Evolutionary conservation across 2,113 vertebrate genomes (phyloP).

Genomic region (Microtus ochrogaster): DNA sequence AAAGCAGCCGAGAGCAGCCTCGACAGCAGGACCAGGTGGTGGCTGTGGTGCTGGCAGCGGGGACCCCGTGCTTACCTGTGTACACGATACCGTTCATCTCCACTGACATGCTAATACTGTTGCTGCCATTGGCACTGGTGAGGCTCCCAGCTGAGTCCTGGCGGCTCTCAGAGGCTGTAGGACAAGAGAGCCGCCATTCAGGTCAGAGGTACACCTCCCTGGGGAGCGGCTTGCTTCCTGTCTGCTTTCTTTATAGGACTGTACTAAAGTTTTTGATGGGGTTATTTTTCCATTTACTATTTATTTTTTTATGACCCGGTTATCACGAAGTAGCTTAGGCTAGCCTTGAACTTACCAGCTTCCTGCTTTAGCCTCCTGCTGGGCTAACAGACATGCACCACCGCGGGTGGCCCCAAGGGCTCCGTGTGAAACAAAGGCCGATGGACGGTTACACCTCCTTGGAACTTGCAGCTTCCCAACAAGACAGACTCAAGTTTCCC

Average conservation of each 20-base stretch:
- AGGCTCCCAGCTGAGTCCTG: constrained; percentile 89
- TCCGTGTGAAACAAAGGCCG: background rate
- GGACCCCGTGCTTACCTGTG: constrained; percentile 86
- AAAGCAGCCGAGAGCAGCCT: no score
- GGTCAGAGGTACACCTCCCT: accelerated
- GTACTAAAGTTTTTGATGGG: background rate
- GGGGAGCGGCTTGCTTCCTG: background rate
- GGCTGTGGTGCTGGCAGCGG: background rate
- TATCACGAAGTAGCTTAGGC: background rate
- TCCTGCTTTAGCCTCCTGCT: background rate
- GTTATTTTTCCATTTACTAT: background rate
- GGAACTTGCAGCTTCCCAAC: background rate
- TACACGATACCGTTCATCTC: constrained; percentile 97
- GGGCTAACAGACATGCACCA: background rate
- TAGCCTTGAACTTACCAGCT: background rate
- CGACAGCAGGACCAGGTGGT: background rate
- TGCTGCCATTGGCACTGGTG: constrained; percentile 89
- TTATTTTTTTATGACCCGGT: background rate
- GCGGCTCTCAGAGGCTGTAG: constrained; percentile 87
- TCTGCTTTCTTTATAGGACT: background rate
- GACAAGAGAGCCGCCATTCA: background rate
- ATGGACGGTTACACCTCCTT: background rate
- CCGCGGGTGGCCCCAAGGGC: no score
- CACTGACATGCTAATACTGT: constrained; percentile 97
- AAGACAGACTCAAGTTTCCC: no score